phyloP scores from a whole-genome alignment of 2,888 invertebrate species.

The Drosophila sordidapex region DNA sequence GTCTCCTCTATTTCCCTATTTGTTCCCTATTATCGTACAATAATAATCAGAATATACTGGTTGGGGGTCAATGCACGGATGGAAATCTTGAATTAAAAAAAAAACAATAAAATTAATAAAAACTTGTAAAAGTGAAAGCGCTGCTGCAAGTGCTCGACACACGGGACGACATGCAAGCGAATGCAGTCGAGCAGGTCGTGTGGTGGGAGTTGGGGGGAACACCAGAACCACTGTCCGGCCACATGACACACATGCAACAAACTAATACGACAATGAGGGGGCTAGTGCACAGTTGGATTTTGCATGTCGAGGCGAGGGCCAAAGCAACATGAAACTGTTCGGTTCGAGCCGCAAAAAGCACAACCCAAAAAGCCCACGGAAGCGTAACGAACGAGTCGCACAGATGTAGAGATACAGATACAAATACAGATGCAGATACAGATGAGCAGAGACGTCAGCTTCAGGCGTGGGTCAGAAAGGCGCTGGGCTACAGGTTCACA shows the following conservation, averaged over 20 bases:
- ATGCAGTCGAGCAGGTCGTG: slow-evolving; percentile 62
- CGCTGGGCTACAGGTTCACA: slow-evolving; percentile 52
- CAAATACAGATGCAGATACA: slow-evolving; percentile 18
- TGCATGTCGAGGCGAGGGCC: slow-evolving; percentile 59
- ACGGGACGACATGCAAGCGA: slow-evolving; percentile 65
- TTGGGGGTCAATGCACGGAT: slow-evolving; percentile 41
- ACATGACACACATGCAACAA: slow-evolving; percentile 63
- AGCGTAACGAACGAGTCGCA: slow-evolving; percentile 70
- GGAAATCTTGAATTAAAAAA: slow-evolving; percentile 29
- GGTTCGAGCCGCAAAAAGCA: slow-evolving; percentile 67
- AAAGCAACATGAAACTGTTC: slow-evolving; percentile 39
- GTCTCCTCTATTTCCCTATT: too few species aligned
- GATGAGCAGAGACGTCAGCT: slow-evolving; percentile 45
- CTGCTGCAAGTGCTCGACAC: slow-evolving; percentile 49
- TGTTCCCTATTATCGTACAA: not conserved
- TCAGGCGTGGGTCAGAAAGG: slow-evolving; percentile 72
- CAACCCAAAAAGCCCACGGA: slow-evolving; percentile 75
- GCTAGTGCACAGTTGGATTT: slow-evolving; percentile 49
- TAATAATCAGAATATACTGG: not conserved
- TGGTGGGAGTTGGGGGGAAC: not conserved
- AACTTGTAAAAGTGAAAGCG: slow-evolving; percentile 69
- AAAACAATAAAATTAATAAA: slow-evolving; percentile 18
- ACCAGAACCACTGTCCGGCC: slow-evolving; percentile 39
- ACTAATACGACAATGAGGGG: slow-evolving; percentile 32
- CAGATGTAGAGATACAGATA: slow-evolving; percentile 17